Percentiles rank a stretch among this genome's conserved stretches.
Evolutionary conservation across 2,797 vertebrate species (phyloP).

Genomic region (Gouania willdenowi): DNA sequence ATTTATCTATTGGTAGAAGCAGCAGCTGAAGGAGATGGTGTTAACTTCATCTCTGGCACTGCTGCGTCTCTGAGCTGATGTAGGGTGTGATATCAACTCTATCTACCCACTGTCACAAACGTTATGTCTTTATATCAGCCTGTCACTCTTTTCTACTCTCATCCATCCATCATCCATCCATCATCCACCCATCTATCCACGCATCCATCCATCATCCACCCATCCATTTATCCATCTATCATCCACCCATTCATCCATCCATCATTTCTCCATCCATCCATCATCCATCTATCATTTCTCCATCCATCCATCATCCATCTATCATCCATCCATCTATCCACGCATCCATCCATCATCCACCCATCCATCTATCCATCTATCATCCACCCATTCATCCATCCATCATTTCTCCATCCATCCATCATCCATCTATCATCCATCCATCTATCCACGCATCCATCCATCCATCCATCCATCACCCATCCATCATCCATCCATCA

Average conservation of each 20-base stretch:
- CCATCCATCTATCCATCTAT: background rate
- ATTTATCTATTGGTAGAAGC: constrained; percentile 15
- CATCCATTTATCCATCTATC: too few species aligned
- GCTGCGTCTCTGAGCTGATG: constrained; percentile 33
- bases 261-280: too few species aligned
- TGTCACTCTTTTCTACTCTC: background rate
- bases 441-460: background rate
- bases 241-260: background rate
- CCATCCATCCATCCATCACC: background rate
- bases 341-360: background rate
- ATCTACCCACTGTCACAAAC: constrained; percentile 39
- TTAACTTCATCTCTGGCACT: constrained; percentile 18
- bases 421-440: background rate
- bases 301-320: too few species aligned
- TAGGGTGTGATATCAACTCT: constrained; percentile 32
- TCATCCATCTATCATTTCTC: background rate
- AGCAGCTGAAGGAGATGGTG: constrained; percentile 35
- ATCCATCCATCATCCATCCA: too few species aligned
- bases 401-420: too few species aligned
- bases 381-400: too few species aligned
- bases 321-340: background rate
- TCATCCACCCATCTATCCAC: background rate
- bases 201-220: background rate
- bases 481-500: too few species aligned
- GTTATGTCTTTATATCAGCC: constrained; percentile 22